These are phyloP conservation scores for Prochilodus magdalenae DNA, from an alignment of 2,113 vertebrate species.

Conservation along the genomic window DNA sequence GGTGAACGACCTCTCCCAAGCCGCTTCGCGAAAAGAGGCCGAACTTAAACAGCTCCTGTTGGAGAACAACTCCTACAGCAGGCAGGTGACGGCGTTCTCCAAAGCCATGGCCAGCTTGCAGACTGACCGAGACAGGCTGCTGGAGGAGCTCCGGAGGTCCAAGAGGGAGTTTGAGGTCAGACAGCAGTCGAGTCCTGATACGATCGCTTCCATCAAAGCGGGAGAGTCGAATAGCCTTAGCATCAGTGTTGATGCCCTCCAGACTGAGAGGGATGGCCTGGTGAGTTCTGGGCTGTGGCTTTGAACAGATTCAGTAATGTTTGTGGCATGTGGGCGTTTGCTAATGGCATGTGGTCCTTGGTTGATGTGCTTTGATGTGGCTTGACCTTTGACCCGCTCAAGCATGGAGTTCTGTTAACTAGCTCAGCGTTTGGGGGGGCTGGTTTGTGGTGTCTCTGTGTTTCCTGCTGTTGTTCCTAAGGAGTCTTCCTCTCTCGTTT, in stretches of 20 bases:
- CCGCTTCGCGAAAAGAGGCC: constrained; percentile 68
- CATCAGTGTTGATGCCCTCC: constrained; percentile 59
- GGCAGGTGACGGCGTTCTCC: constrained; percentile 84
- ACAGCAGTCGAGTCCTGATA: constrained; percentile 63
- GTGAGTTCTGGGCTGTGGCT: constrained; percentile 69
- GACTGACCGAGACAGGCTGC: constrained; percentile 82
- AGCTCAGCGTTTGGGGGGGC: neutral
- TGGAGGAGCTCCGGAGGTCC: constrained; percentile 76
- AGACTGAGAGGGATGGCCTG: constrained; percentile 64
- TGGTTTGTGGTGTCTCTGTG: neutral
- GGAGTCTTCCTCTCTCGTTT: neutral
- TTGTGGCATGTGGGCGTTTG: constrained; percentile 45
- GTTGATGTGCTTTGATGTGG: constrained; percentile 33
- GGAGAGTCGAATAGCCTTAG: constrained; percentile 63
- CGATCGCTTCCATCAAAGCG: constrained; percentile 35
- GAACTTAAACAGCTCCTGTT: constrained; percentile 72
- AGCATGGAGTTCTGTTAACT: constrained; percentile 40
- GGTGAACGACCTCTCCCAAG: constrained; percentile 73
- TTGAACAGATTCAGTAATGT: constrained; percentile 44
- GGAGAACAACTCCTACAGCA: constrained; percentile 69
- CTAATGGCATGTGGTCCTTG: constrained; percentile 56
- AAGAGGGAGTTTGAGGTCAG: constrained; percentile 72
- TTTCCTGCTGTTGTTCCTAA: neutral
- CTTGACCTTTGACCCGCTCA: constrained; percentile 55
- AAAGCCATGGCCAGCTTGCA: constrained; percentile 90